Evolutionary conservation across 2,113 vertebrate genomes (phyloP), one percentile per base, ranked within the genome.

Genomic region (Ammospiza nelsoni): DNA sequence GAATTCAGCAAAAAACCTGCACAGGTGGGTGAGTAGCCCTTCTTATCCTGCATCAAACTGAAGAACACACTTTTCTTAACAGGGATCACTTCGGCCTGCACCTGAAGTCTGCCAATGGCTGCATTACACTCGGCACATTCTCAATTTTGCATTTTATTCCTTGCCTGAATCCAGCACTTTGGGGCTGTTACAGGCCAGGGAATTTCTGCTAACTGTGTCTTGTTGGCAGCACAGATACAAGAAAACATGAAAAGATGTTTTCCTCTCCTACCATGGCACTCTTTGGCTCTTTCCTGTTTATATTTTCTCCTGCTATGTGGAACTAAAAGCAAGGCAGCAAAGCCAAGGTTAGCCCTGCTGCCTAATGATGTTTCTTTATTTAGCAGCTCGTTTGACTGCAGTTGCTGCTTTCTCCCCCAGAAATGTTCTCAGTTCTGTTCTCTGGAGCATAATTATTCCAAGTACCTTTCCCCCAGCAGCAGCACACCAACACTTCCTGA

Each of bases 311-410:
- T 49, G 59, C 43, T 41, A 22, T 23, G 74, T 3, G 18, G 84
- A 95, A 82, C 71, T 81, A 87, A 96, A 95, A 61, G 84, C 93
- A 86, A 96, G 92, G 92, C 82, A 91, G 83, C 80, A 89, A 94
- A 77, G 39, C 78, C 94, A 90, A 96, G 82, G 84, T 94, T 94
- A 89, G 73, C 54, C 72, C 73, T 89, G 71, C 35, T 93, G 94
- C 84, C 69, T 65, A 87, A 93, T 82, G 92, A 95, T 52, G 95
- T 95, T 97, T 87, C 96, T 86, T 94, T 90, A 95, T 94, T 97
- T 84, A 97, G 87, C 81, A 31, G 66, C 84, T 89, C 44, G 21
- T 95, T 96, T 95, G 76, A 69, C 92, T 89, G 91, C 61, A 94
- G 17, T 87, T 91, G 93, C 91, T 96, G 71, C 57, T 52, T 43